A percentile compares a stretch with the other conserved stretches of the same genome.
phyloP scores from a whole-genome alignment of 1,140 invertebrate genomes.

The Bombus difficillimus region DNA sequence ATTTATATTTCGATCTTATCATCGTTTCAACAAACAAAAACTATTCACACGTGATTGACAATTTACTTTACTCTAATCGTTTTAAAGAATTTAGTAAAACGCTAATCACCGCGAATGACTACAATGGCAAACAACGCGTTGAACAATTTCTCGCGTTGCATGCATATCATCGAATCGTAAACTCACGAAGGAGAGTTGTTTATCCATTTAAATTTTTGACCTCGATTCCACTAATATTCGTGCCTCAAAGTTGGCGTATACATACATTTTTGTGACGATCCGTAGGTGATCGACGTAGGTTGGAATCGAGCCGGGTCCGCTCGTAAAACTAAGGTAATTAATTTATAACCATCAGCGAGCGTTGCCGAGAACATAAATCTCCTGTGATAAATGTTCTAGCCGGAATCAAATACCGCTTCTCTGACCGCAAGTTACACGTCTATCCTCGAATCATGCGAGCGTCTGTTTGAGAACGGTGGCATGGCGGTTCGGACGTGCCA shows the following conservation, averaged over 20 bases:
- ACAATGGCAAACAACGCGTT: no score
- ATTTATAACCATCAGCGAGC: constrained; percentile 48
- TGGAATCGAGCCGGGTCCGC: background rate
- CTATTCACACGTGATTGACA: no score
- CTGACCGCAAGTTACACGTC: constrained; percentile 33
- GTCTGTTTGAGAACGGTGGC: background rate
- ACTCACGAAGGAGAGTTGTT: background rate
- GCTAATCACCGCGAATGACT: no score
- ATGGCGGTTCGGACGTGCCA: no score
- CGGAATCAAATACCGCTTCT: constrained; percentile 37
- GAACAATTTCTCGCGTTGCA: no score
- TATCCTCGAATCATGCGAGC: constrained; percentile 7
- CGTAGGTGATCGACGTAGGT: no score
- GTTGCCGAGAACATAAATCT: constrained; percentile 41
- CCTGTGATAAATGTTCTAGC: constrained; percentile 38
- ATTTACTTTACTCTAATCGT: no score
- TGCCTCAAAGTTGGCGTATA: no score
- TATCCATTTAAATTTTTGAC: background rate
- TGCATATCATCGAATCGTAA: background rate
- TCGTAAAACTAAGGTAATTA: constrained; percentile 48
- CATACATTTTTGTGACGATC: background rate
- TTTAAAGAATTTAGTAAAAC: no score
- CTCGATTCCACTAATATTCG: no score
- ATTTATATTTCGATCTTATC: no score
- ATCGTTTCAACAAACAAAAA: no score